A percentile compares a stretch with the other conserved stretches of the same genome.
Evolutionary conservation across 2,888 invertebrate species (phyloP).

Genomic region (Spicauda simplicius): DNA sequence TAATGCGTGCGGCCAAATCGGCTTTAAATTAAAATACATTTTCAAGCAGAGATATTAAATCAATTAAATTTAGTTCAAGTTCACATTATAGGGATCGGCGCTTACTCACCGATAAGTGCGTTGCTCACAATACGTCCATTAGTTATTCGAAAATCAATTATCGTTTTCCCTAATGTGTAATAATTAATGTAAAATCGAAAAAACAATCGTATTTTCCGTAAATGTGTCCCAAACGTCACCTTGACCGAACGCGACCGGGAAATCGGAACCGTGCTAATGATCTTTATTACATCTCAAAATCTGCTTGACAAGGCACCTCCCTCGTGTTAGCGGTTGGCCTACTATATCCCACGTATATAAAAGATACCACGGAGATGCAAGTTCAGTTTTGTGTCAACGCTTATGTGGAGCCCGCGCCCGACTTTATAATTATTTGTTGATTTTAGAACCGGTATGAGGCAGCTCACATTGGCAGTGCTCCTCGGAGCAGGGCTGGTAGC

Average conservation of each 20-base stretch:
- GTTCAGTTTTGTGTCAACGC: slow-evolving; percentile 68
- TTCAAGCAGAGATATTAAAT: neutral
- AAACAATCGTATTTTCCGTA: neutral
- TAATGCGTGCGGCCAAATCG: neutral
- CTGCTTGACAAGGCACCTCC: slow-evolving; percentile 59
- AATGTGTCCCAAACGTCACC: slow-evolving; percentile 58
- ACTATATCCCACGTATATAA: slow-evolving; percentile 77
- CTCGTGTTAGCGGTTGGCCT: slow-evolving; percentile 79
- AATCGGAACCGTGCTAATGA: slow-evolving; percentile 75
- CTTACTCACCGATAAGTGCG: slow-evolving; percentile 16
- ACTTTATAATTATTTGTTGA: slow-evolving; percentile 55
- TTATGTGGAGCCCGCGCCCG: slow-evolving; percentile 63
- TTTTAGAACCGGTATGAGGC: slow-evolving; percentile 76
- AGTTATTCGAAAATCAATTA: slow-evolving; percentile 1
- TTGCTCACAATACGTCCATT: slow-evolving; percentile 14
- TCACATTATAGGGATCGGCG: slow-evolving; percentile 15
- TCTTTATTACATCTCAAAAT: slow-evolving; percentile 75
- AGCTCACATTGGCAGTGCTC: slow-evolving; percentile 61
- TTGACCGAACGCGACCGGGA: slow-evolving; percentile 76
- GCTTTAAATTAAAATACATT: slow-evolving; percentile 1
- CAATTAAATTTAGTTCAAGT: slow-evolving; percentile 24
- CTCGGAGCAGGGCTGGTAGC: slow-evolving; percentile 55
- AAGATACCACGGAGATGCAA: slow-evolving; percentile 64
- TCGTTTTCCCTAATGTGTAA: neutral
- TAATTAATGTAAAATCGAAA: neutral